A percentile compares a stretch with the other conserved stretches of the same genome.
Evolutionary conservation across 2,113 vertebrate genomes (phyloP).

Genomic region (Dendropsophus ebraccatus): DNA sequence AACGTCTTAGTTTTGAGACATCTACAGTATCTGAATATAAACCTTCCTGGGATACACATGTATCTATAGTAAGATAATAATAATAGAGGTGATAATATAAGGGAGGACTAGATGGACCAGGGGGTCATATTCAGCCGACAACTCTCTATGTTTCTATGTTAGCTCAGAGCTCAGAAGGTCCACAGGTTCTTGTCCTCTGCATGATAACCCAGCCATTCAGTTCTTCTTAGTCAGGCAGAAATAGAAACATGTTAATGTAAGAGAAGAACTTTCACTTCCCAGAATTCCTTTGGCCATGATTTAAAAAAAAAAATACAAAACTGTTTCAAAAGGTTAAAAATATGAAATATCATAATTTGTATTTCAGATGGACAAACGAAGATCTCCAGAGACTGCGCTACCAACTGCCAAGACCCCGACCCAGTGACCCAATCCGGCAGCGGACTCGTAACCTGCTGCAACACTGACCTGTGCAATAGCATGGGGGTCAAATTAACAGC

Average conservation of each 20-base stretch:
- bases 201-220: background rate
- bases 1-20: too few species aligned
- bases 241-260: background rate
- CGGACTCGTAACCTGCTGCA: background rate
- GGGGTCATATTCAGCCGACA: too few species aligned
- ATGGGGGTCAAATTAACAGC: background rate
- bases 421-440: background rate
- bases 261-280: background rate
- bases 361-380: background rate
- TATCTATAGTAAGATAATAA: too few species aligned
- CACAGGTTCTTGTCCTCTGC: background rate
- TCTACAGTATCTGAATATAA: too few species aligned
- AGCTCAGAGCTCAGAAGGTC: background rate
- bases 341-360: background rate
- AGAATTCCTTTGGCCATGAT: background rate
- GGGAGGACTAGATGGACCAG: too few species aligned
- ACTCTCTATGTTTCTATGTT: too few species aligned
- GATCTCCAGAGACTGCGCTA: background rate
- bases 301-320: background rate
- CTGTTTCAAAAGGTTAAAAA: background rate
- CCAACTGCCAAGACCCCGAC: background rate
- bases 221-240: background rate
- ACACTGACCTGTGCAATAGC: background rate
- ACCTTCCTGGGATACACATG: too few species aligned
- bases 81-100: too few species aligned